Evolutionary conservation across 2,888 invertebrate genomes (phyloP).

Genomic region (Phasia obesa): DNA sequence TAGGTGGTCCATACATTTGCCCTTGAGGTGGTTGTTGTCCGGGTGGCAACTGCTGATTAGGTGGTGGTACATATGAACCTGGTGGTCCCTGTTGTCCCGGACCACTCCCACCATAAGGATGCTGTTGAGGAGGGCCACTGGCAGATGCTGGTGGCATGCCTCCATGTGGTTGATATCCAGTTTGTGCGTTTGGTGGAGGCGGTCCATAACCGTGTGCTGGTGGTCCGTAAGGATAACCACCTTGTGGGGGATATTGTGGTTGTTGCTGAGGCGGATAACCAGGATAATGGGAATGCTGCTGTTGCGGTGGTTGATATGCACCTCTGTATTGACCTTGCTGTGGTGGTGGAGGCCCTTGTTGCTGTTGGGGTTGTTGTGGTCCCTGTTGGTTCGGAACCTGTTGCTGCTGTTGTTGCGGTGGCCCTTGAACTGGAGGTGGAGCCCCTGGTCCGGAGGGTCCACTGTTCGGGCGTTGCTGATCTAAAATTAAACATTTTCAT

Average conservation of each 20-base stretch:
- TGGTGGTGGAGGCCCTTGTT: conserved; percentile 85
- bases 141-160: conserved; percentile 81
- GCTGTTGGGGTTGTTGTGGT: conserved; percentile 84
- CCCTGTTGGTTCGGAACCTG: conserved; percentile 75
- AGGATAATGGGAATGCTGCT: conserved; percentile 84
- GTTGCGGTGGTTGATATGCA: conserved; percentile 84
- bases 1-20: conserved; percentile 81
- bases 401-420: conserved; percentile 73
- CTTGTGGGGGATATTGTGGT: conserved; percentile 84
- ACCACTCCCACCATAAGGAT: conserved; percentile 82
- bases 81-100: conserved; percentile 83
- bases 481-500: conserved; percentile 70
- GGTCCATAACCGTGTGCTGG: conserved; percentile 83
- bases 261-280: conserved; percentile 83
- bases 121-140: conserved; percentile 80
- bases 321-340: conserved; percentile 84
- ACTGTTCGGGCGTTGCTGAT: conserved; percentile 84
- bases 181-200: conserved; percentile 84
- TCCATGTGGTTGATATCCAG: conserved; percentile 84
- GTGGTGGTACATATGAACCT: conserved; percentile 83
- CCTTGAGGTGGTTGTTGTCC: conserved; percentile 80
- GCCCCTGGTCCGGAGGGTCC: conserved; percentile 74
- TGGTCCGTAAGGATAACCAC: conserved; percentile 84
- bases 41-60: conserved; percentile 77
- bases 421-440: conserved; percentile 74